These are phyloP conservation scores for Furcula furcula DNA, from an alignment of 2,888 invertebrate genomes.

Conservation along the genomic window DNA sequence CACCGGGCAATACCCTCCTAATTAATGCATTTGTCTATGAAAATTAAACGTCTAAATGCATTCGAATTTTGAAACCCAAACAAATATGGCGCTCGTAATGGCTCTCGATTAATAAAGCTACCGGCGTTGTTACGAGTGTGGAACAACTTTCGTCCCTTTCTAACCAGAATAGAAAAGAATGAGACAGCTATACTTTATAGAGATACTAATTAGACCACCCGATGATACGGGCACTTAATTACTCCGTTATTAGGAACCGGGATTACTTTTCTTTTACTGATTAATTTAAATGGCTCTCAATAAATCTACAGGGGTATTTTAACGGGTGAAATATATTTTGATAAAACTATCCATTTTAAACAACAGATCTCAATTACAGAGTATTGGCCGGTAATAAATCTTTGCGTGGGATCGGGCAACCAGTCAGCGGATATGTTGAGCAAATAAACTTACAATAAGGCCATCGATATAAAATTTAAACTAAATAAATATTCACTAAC, in stretches of 20 bases:
- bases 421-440: too few relatives aligned
- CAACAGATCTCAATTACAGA: too few relatives aligned
- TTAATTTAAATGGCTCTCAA: constrained; percentile 19
- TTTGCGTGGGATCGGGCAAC: too few relatives aligned
- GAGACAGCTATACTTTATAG: constrained; percentile 20
- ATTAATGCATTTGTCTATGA: neutral
- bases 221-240: constrained; percentile 38
- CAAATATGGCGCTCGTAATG: constrained; percentile 39
- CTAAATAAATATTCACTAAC: too few relatives aligned
- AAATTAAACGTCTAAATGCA: neutral
- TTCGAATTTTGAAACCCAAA: constrained; percentile 18
- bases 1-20: neutral
- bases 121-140: constrained; percentile 19
- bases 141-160: constrained; percentile 22
- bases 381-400: too few relatives aligned
- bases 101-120: constrained; percentile 45
- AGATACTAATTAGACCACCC: constrained; percentile 57
- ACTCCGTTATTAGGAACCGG: constrained; percentile 20
- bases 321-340: constrained; percentile 4
- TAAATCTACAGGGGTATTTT: constrained; percentile 18
- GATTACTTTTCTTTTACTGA: constrained; percentile 22
- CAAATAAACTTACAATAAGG: too few relatives aligned
- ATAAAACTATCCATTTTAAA: too few relatives aligned
- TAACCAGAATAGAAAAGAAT: constrained; percentile 6
- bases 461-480: too few relatives aligned